A percentile compares a stretch with the other conserved stretches of the same genome.
Conservation (phyloP, 2,888 invertebrate genomes). For the Patella ulyssiponensis region DNA sequence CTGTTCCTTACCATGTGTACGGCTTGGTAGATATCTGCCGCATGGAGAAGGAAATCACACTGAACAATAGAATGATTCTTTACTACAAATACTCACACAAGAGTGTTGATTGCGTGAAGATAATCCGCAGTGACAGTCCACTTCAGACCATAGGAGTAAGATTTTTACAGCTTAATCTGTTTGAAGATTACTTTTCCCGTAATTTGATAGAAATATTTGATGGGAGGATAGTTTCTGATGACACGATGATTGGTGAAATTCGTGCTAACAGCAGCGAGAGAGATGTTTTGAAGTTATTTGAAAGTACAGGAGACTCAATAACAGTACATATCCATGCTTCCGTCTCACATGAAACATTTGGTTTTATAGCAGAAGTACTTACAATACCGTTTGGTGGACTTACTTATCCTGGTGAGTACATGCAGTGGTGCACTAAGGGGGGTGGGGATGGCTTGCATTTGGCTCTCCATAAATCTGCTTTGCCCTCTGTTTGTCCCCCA, state of each 20-base stretch:
- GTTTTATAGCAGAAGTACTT: conserved; percentile 97
- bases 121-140: conserved; percentile 85
- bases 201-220: conserved; percentile 89
- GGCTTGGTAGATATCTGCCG: conserved; percentile 97
- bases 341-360: conserved; percentile 90
- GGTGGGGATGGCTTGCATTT: too few relatives aligned
- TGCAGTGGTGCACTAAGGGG: too few relatives aligned
- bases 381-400: conserved; percentile 81
- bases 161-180: conserved; percentile 69
- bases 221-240: conserved; percentile 87
- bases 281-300: conserved; percentile 50
- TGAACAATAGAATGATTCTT: conserved; percentile 90
- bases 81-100: conserved; percentile 98
- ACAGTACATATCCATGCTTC: conserved; percentile 94
- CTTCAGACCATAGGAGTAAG: conserved; percentile 90
- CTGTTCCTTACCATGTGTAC: conserved; percentile 89
- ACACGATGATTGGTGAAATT: conserved; percentile 48
- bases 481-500: too few relatives aligned
- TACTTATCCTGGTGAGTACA: conserved; percentile 61
- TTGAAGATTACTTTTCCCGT: conserved; percentile 75
- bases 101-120: conserved; percentile 97
- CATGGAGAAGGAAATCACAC: conserved; percentile 89
- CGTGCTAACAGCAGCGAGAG: conserved; percentile 52
- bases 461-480: too few relatives aligned
- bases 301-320: conserved; percentile 72